phyloP scores from a whole-genome alignment of 2,797 vertebrate species.

The Pangasius larnaudii region DNA sequence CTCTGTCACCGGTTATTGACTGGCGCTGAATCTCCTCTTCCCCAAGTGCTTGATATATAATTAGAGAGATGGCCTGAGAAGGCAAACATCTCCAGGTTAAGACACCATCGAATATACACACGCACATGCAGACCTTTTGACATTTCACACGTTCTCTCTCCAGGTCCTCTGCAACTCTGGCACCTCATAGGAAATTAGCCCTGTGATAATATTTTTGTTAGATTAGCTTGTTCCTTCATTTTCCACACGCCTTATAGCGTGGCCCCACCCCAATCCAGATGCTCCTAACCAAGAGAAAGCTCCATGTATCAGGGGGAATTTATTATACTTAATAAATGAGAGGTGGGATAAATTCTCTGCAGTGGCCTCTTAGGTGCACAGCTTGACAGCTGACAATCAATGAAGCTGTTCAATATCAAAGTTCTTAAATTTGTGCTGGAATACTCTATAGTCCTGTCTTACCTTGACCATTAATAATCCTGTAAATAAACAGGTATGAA shows the following conservation, averaged over 20 bases:
- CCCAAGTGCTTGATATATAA: constrained; percentile 66
- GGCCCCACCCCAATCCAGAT: constrained; percentile 57
- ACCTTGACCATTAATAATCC: not conserved
- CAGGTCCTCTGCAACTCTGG: constrained; percentile 67
- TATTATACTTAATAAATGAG: constrained; percentile 72
- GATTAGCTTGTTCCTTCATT: constrained; percentile 81
- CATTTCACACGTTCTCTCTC: constrained; percentile 83
- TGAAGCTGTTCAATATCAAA: constrained; percentile 44
- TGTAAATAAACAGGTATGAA: not conserved
- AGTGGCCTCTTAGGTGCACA: constrained; percentile 59
- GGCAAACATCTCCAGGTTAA: constrained; percentile 66
- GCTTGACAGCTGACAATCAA: constrained; percentile 53
- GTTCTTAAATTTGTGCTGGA: not conserved
- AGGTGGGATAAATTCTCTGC: constrained; percentile 65
- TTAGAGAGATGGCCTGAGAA: constrained; percentile 72
- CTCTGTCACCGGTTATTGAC: constrained; percentile 60
- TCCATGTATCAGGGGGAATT: constrained; percentile 67
- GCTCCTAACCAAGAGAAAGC: constrained; percentile 70
- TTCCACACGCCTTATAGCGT: constrained; percentile 77
- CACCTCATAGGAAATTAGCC: constrained; percentile 87
- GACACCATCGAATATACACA: constrained; percentile 53
- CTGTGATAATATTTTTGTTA: constrained; percentile 88
- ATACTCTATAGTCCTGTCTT: not conserved
- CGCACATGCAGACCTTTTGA: constrained; percentile 66
- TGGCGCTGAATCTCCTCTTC: constrained; percentile 59